Conservation (phyloP, 1,140 invertebrate species). For the Platyura marginata region DNA sequence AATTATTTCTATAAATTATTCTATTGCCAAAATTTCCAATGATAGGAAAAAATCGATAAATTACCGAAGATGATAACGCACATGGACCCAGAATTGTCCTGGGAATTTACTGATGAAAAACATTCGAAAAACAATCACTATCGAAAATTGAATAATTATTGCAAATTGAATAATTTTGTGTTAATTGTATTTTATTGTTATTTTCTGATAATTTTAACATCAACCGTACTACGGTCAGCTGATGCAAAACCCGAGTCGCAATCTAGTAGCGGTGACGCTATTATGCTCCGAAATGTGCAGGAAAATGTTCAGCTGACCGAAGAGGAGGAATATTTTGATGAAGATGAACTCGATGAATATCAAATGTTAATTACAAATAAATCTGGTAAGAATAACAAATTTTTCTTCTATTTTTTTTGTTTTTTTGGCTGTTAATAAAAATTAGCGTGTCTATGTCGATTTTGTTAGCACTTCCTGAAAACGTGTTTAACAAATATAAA, state of each 20-base stretch:
- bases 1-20: no score
- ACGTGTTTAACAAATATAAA: neutral
- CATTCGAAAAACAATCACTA: no score
- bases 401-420: neutral
- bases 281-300: conserved; percentile 11
- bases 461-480: neutral
- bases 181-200: neutral
- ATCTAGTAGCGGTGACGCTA: neutral
- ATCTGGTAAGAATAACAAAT: conserved; percentile 14
- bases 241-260: neutral
- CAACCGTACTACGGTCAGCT: neutral
- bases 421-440: neutral
- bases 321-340: conserved; percentile 20
- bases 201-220: neutral
- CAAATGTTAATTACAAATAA: conserved; percentile 23
- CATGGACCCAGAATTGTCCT: no score
- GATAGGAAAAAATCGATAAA: no score
- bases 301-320: conserved; percentile 22
- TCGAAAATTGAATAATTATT: no score
- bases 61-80: no score
- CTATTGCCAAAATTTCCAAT: no score
- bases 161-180: neutral
- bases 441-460: no score
- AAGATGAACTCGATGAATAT: conserved; percentile 18
- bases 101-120: no score